Conservation (phyloP, 2,113 vertebrate species). For the Triplophysa siluroides region DNA sequence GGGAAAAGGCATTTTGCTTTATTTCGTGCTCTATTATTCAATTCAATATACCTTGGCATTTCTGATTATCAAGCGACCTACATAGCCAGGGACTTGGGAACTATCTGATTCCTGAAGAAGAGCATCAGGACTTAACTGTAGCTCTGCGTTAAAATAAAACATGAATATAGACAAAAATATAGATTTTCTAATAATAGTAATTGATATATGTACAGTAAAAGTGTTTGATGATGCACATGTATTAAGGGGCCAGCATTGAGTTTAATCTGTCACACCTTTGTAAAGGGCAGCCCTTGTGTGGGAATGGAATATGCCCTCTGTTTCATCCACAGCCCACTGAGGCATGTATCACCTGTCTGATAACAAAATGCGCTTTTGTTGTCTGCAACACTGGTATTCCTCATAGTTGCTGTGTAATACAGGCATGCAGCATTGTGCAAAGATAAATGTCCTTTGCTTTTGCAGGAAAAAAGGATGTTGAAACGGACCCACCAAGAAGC, state of each 20-base stretch:
- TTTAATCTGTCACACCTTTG: not conserved
- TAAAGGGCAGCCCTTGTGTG: constrained; percentile 20
- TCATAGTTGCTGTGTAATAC: constrained; percentile 21
- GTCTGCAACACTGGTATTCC: constrained; percentile 27
- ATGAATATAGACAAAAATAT: not conserved
- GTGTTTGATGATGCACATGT: not conserved
- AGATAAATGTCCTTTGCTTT: constrained; percentile 34
- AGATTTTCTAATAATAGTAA: not conserved
- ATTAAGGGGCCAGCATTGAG: not conserved
- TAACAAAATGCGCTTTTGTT: constrained; percentile 36
- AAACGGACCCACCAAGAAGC: constrained; percentile 40
- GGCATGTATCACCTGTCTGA: constrained; percentile 48
- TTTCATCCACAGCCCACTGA: constrained; percentile 28
- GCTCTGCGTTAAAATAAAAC: not conserved
- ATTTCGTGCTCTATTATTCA: constrained; percentile 42
- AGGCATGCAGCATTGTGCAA: constrained; percentile 14
- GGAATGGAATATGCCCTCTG: constrained; percentile 29
- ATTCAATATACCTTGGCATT: constrained; percentile 48
- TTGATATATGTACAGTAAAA: not conserved
- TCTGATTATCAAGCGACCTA: constrained; percentile 46
- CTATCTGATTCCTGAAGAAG: constrained; percentile 53
- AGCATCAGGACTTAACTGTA: not conserved
- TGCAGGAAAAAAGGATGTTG: constrained; percentile 22
- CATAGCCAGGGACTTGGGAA: constrained; percentile 31
- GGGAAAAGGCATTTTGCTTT: constrained; percentile 15